Evolutionary conservation across 1,140 invertebrate species (phyloP).

Genomic region (Conopomorpha cramerella): DNA sequence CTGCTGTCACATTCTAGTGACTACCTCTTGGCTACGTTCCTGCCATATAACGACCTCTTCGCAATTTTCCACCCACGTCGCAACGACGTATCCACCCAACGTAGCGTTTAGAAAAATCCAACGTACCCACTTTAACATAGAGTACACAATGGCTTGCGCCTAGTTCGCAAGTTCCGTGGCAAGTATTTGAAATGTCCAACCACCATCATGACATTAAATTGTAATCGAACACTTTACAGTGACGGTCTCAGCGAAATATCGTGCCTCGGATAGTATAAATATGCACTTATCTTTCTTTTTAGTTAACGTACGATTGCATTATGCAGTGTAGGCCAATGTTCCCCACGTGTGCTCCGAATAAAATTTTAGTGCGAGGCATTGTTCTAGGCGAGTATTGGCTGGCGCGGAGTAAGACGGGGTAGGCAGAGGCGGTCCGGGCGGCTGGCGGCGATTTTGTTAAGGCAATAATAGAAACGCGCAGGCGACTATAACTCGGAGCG

Average conservation of each 20-base stretch:
- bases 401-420: no score
- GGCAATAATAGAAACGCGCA: conserved; percentile 26
- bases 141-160: conserved; percentile 10
- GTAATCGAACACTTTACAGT: conserved; percentile 56
- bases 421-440: no score
- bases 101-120: no score
- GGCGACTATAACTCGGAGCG: conserved; percentile 26
- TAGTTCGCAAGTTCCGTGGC: conserved; percentile 16
- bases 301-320: conserved; percentile 49
- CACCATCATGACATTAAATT: conserved; percentile 52
- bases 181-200: conserved; percentile 22
- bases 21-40: conserved; percentile 21
- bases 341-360: conserved; percentile 49
- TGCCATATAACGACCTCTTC: conserved; percentile 21
- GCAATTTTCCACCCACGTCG: conserved; percentile 10
- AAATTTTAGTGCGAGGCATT: conserved; percentile 52
- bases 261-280: conserved; percentile 49
- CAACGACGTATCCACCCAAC: conserved; percentile 1
- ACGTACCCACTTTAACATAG: conserved; percentile 4
- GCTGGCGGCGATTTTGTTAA: conserved; percentile 31
- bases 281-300: conserved; percentile 57
- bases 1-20: conserved; percentile 18
- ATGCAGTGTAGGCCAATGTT: conserved; percentile 24
- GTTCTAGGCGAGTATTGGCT: no score
- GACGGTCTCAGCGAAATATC: conserved; percentile 48